phyloP scores from a whole-genome alignment of 2,797 vertebrate genomes.

The Hydrophis major region DNA sequence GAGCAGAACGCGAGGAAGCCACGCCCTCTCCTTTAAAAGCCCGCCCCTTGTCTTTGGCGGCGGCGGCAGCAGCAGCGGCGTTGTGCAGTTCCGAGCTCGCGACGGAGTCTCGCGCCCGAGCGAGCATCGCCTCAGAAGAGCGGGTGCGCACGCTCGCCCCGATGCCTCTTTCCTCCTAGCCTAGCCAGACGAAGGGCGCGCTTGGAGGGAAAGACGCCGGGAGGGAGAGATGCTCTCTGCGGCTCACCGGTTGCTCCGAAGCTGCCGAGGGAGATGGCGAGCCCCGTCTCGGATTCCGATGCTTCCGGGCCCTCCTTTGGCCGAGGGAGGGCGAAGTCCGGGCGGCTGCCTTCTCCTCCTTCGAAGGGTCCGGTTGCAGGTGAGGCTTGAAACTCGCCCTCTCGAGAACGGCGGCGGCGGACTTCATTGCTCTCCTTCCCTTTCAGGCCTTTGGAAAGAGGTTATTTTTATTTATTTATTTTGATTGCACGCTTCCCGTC shows the following conservation, averaged over 20 bases:
- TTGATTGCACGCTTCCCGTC: neutral
- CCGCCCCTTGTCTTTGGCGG: conserved; percentile 14
- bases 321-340: neutral
- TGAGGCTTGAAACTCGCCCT: neutral
- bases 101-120: neutral
- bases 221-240: neutral
- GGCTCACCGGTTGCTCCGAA: neutral
- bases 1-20: neutral
- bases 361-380: neutral
- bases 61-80: too few species aligned
- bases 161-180: neutral
- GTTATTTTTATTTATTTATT: too few species aligned
- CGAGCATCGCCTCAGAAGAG: neutral
- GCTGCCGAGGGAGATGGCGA: neutral
- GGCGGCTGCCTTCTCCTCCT: neutral
- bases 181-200: neutral
- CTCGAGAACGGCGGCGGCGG: too few species aligned
- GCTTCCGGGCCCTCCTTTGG: neutral
- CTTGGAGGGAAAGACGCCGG: neutral
- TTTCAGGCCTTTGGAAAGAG: neutral
- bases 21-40: conserved; percentile 41
- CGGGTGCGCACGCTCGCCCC: neutral
- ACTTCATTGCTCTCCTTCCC: too few species aligned
- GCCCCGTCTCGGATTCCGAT: neutral
- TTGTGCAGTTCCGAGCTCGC: neutral